A percentile compares a stretch with the other conserved stretches of the same genome.
Evolutionary conservation across 2,113 vertebrate genomes (phyloP).

Genomic region (Hippocampus abdominalis): DNA sequence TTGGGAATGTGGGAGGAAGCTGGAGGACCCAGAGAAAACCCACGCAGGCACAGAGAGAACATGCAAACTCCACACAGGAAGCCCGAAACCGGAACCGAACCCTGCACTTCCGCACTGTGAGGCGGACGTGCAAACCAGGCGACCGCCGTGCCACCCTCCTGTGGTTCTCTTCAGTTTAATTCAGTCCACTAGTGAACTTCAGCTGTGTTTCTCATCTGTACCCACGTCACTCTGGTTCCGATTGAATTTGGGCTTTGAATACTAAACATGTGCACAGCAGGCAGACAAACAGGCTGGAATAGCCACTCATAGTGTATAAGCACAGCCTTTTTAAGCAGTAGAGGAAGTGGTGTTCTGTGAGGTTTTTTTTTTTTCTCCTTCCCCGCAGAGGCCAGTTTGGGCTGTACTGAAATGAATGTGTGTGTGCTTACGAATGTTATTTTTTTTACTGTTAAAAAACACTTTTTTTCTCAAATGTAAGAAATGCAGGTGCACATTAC

Average conservation of each 20-base stretch:
- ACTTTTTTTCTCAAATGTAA: too few species aligned
- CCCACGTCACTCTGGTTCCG: slow-evolving; percentile 57
- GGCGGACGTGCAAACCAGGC: too few species aligned
- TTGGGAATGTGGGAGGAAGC: too few species aligned
- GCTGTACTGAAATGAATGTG: slow-evolving; percentile 15
- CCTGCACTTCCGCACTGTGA: too few species aligned
- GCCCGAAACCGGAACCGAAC: too few species aligned
- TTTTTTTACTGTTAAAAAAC: slow-evolving; percentile 1
- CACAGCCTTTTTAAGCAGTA: slow-evolving; percentile 25
- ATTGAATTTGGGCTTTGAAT: slow-evolving; percentile 62
- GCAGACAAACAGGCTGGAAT: slow-evolving; percentile 40
- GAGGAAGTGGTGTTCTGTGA: slow-evolving; percentile 62
- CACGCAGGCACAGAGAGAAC: too few species aligned
- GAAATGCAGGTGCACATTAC: background rate
- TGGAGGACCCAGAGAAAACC: too few species aligned
- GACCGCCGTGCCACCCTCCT: slow-evolving; percentile 12
- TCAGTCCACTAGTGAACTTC: slow-evolving; percentile 44
- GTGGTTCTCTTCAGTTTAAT: slow-evolving; percentile 49
- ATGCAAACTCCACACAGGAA: too few species aligned
- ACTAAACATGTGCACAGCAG: slow-evolving; percentile 60
- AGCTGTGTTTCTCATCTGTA: slow-evolving; percentile 44
- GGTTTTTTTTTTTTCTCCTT: slow-evolving; percentile 45
- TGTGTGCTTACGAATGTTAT: slow-evolving; percentile 14
- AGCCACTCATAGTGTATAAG: slow-evolving; percentile 15
- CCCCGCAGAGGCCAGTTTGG: slow-evolving; percentile 33